These are phyloP conservation scores for Mus pahari DNA, from an alignment of 2,113 vertebrate species.

Conservation along the genomic window DNA sequence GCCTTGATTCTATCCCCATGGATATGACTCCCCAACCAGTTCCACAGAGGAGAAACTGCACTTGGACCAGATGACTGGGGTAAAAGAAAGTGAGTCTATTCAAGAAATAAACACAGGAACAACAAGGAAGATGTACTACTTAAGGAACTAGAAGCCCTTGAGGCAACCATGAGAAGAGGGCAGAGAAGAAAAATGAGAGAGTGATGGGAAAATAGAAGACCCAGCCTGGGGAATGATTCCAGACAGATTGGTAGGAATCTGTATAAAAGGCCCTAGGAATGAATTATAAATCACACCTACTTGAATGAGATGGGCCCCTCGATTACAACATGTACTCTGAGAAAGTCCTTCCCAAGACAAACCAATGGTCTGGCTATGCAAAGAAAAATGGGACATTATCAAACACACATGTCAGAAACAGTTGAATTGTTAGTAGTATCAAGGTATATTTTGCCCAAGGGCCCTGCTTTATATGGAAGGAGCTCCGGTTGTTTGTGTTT, in stretches of 20 bases:
- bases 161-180: neutral
- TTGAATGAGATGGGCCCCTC: neutral
- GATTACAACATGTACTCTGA: neutral
- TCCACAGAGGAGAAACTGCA: conserved; percentile 11
- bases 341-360: neutral
- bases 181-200: fast-evolving
- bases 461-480: neutral
- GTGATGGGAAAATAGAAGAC: neutral
- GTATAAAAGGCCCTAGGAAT: neutral
- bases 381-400: neutral
- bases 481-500: neutral
- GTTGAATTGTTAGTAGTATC: neutral
- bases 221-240: neutral
- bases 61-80: neutral
- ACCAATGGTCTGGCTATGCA: neutral
- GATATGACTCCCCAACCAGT: neutral
- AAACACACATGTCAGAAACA: neutral
- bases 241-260: neutral
- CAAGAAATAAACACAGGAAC: neutral
- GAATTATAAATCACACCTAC: neutral
- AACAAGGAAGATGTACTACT: neutral
- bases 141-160: neutral
- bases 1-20: neutral
- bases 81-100: neutral
- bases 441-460: neutral